Conservation (phyloP, 1,140 invertebrate species). For the Drosophila murphyi region DNA sequence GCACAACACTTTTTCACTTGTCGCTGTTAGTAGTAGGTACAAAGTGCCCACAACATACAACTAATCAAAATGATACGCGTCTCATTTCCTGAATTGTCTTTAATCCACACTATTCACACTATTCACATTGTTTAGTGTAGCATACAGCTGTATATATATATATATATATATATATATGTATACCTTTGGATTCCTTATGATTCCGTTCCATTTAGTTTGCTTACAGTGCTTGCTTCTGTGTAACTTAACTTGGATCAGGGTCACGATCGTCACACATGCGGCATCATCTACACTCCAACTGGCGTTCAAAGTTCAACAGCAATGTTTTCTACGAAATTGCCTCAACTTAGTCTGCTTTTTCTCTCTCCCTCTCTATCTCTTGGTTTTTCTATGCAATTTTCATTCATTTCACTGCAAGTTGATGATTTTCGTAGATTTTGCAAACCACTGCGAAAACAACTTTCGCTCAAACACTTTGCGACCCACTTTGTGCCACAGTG, state of each 20-base stretch:
- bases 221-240: not conserved
- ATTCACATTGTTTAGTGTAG: conserved; percentile 22
- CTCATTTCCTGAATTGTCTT: conserved; percentile 74
- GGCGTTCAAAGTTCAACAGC: conserved; percentile 37
- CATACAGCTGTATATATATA: not conserved
- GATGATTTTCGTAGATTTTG: conserved; percentile 2
- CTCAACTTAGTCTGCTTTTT: conserved; percentile 12
- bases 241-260: conserved; percentile 55
- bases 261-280: conserved; percentile 35
- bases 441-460: conserved; percentile 24
- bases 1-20: conserved; percentile 41
- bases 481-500: not conserved
- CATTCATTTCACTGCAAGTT: conserved; percentile 54
- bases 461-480: conserved; percentile 10
- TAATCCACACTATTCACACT: conserved; percentile 33
- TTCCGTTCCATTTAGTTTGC: conserved; percentile 15
- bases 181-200: conserved; percentile 34
- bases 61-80: conserved; percentile 27
- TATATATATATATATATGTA: not conserved
- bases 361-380: conserved; percentile 1
- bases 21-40: not conserved
- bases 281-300: not conserved
- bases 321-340: conserved; percentile 2
- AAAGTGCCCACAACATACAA: conserved; percentile 5
- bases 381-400: conserved; percentile 30